Base-by-base conservation (phyloP, 2,888 invertebrate genomes). In the Lasioglossum figueresi region DNA sequence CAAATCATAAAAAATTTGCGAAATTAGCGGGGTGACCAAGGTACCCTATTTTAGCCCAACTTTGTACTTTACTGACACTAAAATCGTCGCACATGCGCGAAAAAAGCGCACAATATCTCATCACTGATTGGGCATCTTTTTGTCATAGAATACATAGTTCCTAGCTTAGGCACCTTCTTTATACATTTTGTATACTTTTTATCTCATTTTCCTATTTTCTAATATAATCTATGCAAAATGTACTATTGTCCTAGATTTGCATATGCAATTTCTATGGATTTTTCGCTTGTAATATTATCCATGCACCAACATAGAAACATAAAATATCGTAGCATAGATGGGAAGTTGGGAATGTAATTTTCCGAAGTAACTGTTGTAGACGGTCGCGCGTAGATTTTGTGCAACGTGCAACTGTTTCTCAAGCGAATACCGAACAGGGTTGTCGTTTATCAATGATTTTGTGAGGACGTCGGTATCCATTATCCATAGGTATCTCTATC, bases 381-480 rank as follows among this genome's bases (percentile, higher is more conserved):
- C n/a, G n/a, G n/a, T n/a, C n/a, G n/a, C 23, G 34, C 2, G 68
- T 5, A 4, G 23, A 40, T 37, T 68, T 40, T 37, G n/a, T 68
- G 23, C 8, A 52, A 52, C 48, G 56, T n/a, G 56, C 68, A 70
- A 16, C 34, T 45, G 16, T 31, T 85, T 79, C 14, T 71, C 75
- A 86, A 79, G 86, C 79, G 27, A 34, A 23, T 48, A 34, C 40
- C n/a, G 23, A 40, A 70, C 52, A 56, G n/a, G 76, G 40, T 48
- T 59, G 43, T 63, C 31, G 48, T 59, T 56, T 10, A 40, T 70
- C 45, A 73, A 77, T 63, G 59, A 70, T 74, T 76, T 27, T 23
- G 31, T 79, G 81, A 81, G 56, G 56, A 82, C 77, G 45, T 85
- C 72, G 43, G 43, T 43, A 37, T 37, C 37, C 34, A 34, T 2